phyloP scores from a whole-genome alignment of 2,113 vertebrate species.

The Dasypus novemcinctus region DNA sequence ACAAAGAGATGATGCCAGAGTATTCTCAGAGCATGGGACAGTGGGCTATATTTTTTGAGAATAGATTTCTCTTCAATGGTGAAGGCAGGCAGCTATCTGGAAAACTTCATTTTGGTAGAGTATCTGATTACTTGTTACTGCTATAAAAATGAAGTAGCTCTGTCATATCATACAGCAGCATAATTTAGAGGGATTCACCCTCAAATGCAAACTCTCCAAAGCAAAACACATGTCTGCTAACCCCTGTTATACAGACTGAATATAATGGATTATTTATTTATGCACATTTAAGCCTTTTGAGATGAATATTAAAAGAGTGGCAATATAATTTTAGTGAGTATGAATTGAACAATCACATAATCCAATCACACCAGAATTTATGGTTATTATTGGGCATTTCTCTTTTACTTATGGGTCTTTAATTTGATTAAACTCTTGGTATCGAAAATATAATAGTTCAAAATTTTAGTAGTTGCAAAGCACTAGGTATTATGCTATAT shows the following conservation, averaged over 20 bases:
- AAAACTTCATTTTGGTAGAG: not conserved
- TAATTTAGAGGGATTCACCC: not conserved
- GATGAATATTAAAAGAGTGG: not conserved
- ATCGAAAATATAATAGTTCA: not conserved
- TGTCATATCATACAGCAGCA: not conserved
- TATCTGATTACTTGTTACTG: not conserved
- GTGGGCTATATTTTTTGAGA: not conserved
- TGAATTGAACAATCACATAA: not conserved
- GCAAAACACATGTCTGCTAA: not conserved
- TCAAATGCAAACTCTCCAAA: not conserved
- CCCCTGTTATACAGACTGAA: not conserved
- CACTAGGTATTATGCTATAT: not conserved
- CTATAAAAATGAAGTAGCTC: slow-evolving; percentile 3
- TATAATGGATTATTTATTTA: not conserved
- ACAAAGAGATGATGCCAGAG: not conserved
- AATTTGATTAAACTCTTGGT: not conserved
- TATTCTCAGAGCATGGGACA: not conserved
- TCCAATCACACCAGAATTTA: not conserved
- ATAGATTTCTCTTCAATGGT: not conserved
- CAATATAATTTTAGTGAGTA: not conserved
- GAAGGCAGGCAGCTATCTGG: not conserved
- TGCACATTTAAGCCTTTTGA: not conserved
- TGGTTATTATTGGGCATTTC: not conserved
- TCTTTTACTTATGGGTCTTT: not conserved
- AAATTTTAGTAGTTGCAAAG: not conserved